A percentile compares a stretch with the other conserved stretches of the same genome.
phyloP scores from a whole-genome alignment of 2,113 vertebrate genomes.

The Pungitius pungitius region DNA sequence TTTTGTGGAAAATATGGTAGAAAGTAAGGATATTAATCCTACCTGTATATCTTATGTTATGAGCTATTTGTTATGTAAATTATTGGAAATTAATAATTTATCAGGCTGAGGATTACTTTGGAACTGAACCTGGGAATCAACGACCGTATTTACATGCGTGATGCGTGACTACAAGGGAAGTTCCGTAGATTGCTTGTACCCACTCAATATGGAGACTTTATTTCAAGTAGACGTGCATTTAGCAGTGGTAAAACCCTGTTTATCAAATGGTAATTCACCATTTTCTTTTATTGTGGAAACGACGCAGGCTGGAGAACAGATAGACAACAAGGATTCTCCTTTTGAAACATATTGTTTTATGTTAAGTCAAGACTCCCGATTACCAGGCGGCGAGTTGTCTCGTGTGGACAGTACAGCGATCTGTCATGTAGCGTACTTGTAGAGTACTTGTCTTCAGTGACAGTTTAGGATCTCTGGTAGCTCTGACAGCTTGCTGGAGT shows the following conservation, averaged over 20 bases:
- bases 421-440: not conserved
- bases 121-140: not conserved
- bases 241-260: not conserved
- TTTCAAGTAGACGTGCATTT: not conserved
- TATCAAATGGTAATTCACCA: not conserved
- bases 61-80: conserved; percentile 26
- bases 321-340: not conserved
- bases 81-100: no score
- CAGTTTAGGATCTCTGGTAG: not conserved
- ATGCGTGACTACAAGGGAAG: not conserved
- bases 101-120: no score
- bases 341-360: not conserved
- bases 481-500: not conserved
- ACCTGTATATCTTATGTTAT: conserved; percentile 8
- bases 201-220: not conserved
- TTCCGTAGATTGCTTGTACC: not conserved
- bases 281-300: not conserved
- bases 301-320: not conserved
- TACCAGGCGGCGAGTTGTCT: not conserved
- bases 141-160: not conserved
- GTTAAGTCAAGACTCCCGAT: not conserved
- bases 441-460: not conserved
- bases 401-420: not conserved
- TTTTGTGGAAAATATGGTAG: conserved; percentile 32
- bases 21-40: conserved; percentile 4